A percentile compares a stretch with the other conserved stretches of the same genome.
Evolutionary conservation across 2,888 invertebrate genomes (phyloP).

Genomic region (Laothoe populi): DNA sequence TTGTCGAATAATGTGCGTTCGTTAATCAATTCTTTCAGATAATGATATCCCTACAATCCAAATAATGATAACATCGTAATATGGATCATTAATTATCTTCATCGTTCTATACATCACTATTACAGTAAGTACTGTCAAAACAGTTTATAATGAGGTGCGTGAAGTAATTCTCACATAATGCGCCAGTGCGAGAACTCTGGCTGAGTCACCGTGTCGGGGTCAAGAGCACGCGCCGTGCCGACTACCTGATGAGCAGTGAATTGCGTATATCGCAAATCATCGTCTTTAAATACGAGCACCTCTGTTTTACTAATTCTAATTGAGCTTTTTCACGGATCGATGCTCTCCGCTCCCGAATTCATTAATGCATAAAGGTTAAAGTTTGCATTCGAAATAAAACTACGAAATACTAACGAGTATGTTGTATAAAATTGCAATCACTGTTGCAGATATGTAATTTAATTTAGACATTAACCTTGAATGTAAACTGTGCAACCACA

Average conservation of each 20-base stretch:
- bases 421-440: neutral
- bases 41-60: no score
- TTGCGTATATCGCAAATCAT: constrained; percentile 65
- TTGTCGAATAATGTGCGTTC: no score
- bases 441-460: neutral
- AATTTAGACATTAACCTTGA: constrained; percentile 7
- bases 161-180: constrained; percentile 33
- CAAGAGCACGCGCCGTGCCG: constrained; percentile 74
- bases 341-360: constrained; percentile 13
- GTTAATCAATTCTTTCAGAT: no score
- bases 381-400: neutral
- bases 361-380: constrained; percentile 15
- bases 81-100: neutral
- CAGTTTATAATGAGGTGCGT: constrained; percentile 13
- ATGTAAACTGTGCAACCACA: constrained; percentile 1
- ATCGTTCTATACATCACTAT: neutral
- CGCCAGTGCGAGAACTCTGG: constrained; percentile 40
- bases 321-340: neutral
- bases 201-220: constrained; percentile 74
- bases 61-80: no score
- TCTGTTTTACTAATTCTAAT: constrained; percentile 1
- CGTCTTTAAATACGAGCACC: constrained; percentile 5
- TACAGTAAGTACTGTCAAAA: neutral
- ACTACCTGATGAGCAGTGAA: constrained; percentile 72
- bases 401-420: neutral